Base-by-base conservation (phyloP, 1,140 invertebrate species). In the Eumaeus atala region DNA sequence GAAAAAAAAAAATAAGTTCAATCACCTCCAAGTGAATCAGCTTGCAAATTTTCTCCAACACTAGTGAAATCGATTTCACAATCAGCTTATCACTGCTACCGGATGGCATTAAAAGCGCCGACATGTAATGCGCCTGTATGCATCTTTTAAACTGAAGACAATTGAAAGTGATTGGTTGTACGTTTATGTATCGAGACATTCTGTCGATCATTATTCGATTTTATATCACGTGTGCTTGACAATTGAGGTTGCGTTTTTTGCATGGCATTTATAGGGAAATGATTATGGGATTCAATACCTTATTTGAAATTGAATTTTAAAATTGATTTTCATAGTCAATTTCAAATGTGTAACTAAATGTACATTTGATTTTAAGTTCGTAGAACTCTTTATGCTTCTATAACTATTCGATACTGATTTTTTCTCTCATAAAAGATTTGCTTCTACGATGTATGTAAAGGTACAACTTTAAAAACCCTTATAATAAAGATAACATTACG, bases 81-180 rank as follows among this genome's bases (percentile, higher is more conserved):
- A 18, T 28, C 17, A 28, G 28, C 10, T 42, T 14, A 35, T 16
- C 52, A 62, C 60, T 51, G n/a, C 16, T 34, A 51, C 54, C 37
- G 8, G 37, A 34, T 50, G 34, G 42, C 47, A 36, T 56, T 66
- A 56, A 28, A 71, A 67, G 21, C 2, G 21, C 74, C 72, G 70
- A 77, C 70, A 71, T 61, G 70, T 64, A 64, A 38, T 61, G 67
- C 73, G 65, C 77, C 64, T 56, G 62, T 74, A 70, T 82, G 74
- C 74, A 80, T 82, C 74, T 80, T 84, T 82, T 65, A 82, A 62
- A 73, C 71, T 67, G 64, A 74, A 76, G 68, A 72, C 70, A 78
- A 76, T 68, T 55, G 59, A 51, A 57, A 51, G 54, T 68, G 64
- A 61, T 64, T 50, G 60, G 51, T 58, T 56, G 56, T 63, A 64